These are phyloP conservation scores for Esox masquinongy DNA, from an alignment of 2,797 vertebrate species.

Conservation along the genomic window DNA sequence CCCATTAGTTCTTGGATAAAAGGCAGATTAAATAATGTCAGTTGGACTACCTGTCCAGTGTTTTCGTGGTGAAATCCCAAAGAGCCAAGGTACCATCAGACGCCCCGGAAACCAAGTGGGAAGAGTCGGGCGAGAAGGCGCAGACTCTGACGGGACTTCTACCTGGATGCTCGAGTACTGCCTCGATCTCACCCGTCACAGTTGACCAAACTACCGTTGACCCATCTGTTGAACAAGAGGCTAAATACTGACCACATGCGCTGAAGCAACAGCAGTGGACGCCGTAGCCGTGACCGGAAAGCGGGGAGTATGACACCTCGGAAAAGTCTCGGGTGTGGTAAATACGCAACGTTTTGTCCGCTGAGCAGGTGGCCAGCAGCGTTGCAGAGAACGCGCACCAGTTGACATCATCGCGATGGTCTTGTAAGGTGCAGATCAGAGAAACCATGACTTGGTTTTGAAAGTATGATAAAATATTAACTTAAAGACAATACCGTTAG, in stretches of 20 bases:
- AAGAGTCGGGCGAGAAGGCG: constrained; percentile 78
- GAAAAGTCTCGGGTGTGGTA: constrained; percentile 79
- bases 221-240: constrained; percentile 93
- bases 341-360: constrained; percentile 88
- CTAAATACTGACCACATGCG: constrained; percentile 81
- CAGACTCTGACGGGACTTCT: constrained; percentile 87
- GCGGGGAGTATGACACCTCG: constrained; percentile 85
- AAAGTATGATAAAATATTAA: background rate
- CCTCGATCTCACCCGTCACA: constrained; percentile 74
- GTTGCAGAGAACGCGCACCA: constrained; percentile 84
- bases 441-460: constrained; percentile 73
- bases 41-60: constrained; percentile 71
- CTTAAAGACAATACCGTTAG: background rate
- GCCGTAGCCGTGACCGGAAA: constrained; percentile 85
- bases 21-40: background rate
- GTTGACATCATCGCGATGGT: constrained; percentile 90
- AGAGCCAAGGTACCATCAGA: constrained; percentile 87
- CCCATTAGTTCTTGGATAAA: background rate
- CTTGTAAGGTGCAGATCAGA: constrained; percentile 82
- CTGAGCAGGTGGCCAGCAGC: constrained; percentile 88
- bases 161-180: constrained; percentile 82
- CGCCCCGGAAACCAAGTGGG: constrained; percentile 78
- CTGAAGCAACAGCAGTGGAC: constrained; percentile 96
- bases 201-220: constrained; percentile 82
- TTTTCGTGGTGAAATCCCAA: constrained; percentile 81